Evolutionary conservation across 2,888 invertebrate genomes (phyloP).

Genomic region (Rhyacophila evoluta): DNA sequence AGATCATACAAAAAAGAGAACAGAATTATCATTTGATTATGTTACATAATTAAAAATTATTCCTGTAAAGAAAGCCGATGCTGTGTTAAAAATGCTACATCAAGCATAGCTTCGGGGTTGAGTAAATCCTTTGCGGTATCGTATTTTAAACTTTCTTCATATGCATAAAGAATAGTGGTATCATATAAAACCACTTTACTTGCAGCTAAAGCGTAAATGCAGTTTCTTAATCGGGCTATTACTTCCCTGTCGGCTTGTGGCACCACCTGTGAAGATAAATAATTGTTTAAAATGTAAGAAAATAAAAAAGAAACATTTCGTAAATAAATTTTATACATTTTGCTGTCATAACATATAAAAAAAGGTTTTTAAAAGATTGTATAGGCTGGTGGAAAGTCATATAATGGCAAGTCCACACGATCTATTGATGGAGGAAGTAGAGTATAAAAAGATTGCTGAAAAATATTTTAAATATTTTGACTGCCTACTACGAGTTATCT

Average conservation of each 20-base stretch:
- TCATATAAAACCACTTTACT: slow-evolving; percentile 93
- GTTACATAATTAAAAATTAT: not conserved
- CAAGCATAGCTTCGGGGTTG: slow-evolving; percentile 86
- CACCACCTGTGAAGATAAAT: slow-evolving; percentile 69
- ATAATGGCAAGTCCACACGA: no score
- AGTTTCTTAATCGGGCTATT: slow-evolving; percentile 91
- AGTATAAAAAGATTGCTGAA: no score
- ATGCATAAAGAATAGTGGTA: slow-evolving; percentile 91
- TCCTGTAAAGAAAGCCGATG: slow-evolving; percentile 66
- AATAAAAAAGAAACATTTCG: no score
- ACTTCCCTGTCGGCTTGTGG: slow-evolving; percentile 81
- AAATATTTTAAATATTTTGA: no score
- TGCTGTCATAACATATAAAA: no score
- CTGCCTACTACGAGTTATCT: no score
- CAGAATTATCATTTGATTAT: not conserved
- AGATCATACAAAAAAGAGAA: not conserved
- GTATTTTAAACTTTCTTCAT: slow-evolving; percentile 89
- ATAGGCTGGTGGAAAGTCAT: no score
- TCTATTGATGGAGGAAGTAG: no score
- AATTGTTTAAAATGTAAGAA: no score
- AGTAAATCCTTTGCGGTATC: slow-evolving; percentile 79
- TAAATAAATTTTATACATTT: no score
- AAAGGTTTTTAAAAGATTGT: no score
- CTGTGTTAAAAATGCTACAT: slow-evolving; percentile 84
- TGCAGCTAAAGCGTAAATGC: slow-evolving; percentile 86